Evolutionary conservation across 2,113 vertebrate species (phyloP).

Genomic region (Tursiops truncatus): DNA sequence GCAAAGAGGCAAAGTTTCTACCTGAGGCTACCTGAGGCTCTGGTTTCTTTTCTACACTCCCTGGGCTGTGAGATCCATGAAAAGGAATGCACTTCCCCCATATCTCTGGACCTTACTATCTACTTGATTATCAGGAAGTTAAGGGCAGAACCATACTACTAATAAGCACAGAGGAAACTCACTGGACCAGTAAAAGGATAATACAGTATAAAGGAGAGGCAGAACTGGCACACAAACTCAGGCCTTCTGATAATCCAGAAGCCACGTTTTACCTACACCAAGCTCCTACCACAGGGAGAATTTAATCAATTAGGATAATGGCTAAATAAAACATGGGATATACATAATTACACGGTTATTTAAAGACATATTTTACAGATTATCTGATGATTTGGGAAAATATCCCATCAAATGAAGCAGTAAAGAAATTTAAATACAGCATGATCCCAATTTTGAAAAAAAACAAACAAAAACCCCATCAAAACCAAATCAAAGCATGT

Average conservation of each 20-base stretch:
- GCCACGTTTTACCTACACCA: neutral
- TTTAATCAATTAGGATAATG: neutral
- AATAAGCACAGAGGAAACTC: neutral
- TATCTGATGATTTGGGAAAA: neutral
- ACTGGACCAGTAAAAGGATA: neutral
- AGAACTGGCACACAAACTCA: neutral
- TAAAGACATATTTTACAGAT: neutral
- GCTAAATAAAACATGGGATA: neutral
- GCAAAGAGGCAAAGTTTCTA: neutral
- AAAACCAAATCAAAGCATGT: neutral
- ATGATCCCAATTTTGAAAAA: constrained; percentile 1
- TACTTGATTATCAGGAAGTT: neutral
- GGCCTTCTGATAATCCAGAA: neutral
- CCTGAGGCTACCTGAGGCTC: neutral
- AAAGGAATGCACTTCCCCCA: neutral
- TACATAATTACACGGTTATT: neutral
- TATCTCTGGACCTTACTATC: neutral
- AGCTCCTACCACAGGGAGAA: neutral
- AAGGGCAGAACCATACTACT: neutral
- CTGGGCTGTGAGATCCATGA: neutral
- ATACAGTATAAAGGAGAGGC: neutral
- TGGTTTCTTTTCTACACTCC: neutral
- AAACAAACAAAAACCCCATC: neutral
- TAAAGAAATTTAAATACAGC: neutral
- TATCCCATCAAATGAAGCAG: neutral